Percentiles rank a stretch among this genome's conserved stretches.
Conservation (phyloP, 2,797 vertebrate species). For the Varecia variegata region DNA sequence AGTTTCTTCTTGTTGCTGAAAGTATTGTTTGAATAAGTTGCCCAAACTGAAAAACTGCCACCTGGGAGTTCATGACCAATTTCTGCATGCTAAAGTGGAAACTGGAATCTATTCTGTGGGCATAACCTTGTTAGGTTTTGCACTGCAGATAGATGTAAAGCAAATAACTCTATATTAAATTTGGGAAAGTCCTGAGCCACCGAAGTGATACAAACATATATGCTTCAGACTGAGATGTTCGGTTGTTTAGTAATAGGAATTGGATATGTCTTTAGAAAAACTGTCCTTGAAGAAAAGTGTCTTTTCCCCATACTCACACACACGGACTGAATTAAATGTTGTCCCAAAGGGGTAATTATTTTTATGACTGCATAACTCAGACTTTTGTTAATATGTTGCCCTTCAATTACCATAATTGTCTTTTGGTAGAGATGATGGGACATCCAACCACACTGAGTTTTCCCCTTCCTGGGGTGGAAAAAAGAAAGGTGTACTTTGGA, state of each 20-base stretch:
- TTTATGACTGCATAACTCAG: neutral
- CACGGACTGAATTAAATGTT: neutral
- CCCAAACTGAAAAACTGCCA: conserved; percentile 5
- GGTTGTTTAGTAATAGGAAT: conserved; percentile 29
- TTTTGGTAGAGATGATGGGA: neutral
- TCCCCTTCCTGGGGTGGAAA: neutral
- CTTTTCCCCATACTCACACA: neutral
- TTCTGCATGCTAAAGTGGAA: neutral
- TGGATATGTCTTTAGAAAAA: conserved; percentile 7
- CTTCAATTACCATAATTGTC: neutral
- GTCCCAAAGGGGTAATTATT: neutral
- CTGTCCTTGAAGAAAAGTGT: neutral
- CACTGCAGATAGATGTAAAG: conserved; percentile 4
- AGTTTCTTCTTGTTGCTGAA: neutral
- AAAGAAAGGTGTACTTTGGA: neutral
- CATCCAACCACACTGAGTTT: neutral
- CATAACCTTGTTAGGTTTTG: neutral
- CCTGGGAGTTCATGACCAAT: neutral
- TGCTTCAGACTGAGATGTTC: neutral
- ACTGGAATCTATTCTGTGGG: neutral
- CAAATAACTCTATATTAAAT: conserved; percentile 9
- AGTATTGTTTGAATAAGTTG: neutral
- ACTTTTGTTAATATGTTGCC: neutral
- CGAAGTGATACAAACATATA: conserved; percentile 37
- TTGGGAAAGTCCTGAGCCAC: conserved; percentile 1